Evolutionary conservation across 2,888 invertebrate species (phyloP).

Genomic region (Automeris io): DNA sequence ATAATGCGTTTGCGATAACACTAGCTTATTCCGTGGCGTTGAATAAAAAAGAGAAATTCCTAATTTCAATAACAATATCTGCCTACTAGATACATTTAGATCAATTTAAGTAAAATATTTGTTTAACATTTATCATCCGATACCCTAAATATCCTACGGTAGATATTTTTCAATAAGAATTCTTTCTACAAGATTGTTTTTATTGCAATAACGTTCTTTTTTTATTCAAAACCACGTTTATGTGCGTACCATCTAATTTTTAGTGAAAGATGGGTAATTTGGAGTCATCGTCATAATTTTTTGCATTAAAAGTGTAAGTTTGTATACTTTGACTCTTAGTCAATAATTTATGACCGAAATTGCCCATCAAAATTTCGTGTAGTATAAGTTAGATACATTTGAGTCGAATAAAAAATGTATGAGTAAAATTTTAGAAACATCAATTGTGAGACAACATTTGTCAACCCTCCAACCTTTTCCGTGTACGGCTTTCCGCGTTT

Average conservation of each 20-base stretch:
- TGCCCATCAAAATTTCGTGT: slow-evolving; percentile 2
- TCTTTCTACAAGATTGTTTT: too few species aligned
- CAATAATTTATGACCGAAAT: neutral
- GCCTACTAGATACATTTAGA: too few species aligned
- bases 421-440: slow-evolving; percentile 39
- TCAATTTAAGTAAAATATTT: too few species aligned
- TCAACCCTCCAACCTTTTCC: slow-evolving; percentile 84
- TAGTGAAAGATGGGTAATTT: neutral
- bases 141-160: too few species aligned
- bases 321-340: neutral
- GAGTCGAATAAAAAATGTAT: slow-evolving; percentile 29
- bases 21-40: too few species aligned
- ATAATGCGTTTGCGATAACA: slow-evolving; percentile 13
- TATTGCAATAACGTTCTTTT: too few species aligned
- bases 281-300: too few species aligned
- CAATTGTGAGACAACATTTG: slow-evolving; percentile 59
- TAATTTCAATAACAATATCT: too few species aligned
- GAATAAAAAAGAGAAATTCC: too few species aligned
- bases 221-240: neutral
- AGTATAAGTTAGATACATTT: slow-evolving; percentile 60
- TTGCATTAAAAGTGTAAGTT: too few species aligned
- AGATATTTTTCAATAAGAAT: too few species aligned
- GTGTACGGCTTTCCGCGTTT: slow-evolving; percentile 86
- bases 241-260: neutral
- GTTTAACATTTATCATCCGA: too few species aligned